Evolutionary conservation across 2,888 invertebrate species (phyloP).

Genomic region (Drosophila antonietae): DNA sequence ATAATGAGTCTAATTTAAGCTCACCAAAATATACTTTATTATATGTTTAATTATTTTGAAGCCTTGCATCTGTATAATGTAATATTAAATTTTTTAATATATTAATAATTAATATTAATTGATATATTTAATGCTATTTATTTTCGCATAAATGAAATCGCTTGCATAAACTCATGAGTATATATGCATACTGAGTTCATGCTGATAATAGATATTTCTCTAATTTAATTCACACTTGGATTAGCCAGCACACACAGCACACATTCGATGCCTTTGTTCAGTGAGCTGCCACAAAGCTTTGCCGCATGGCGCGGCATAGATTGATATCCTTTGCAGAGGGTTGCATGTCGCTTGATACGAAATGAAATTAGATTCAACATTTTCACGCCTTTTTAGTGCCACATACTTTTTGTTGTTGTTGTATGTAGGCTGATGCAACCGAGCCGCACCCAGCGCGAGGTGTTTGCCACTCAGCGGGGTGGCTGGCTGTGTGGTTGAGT

Average conservation of each 20-base stretch:
- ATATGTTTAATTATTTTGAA: no score
- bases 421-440: conserved; percentile 24
- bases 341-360: conserved; percentile 26
- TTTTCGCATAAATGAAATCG: no score
- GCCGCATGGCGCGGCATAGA: conserved; percentile 55
- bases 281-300: conserved; percentile 5
- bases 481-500: not conserved
- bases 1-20: no score
- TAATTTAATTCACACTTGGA: not conserved
- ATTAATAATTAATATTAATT: no score
- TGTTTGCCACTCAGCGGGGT: conserved; percentile 35
- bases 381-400: conserved; percentile 67
- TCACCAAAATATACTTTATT: no score
- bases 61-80: no score
- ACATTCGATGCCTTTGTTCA: not conserved
- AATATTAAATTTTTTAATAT: no score
- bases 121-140: no score
- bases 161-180: not conserved
- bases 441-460: conserved; percentile 34
- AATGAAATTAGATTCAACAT: conserved; percentile 35
- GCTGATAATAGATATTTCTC: not conserved
- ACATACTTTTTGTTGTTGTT: not conserved
- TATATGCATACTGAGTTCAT: no score
- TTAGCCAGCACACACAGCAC: not conserved
- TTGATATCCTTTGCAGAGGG: conserved; percentile 44